Conservation (phyloP, 2,797 vertebrate species). For the Argya squamiceps region DNA sequence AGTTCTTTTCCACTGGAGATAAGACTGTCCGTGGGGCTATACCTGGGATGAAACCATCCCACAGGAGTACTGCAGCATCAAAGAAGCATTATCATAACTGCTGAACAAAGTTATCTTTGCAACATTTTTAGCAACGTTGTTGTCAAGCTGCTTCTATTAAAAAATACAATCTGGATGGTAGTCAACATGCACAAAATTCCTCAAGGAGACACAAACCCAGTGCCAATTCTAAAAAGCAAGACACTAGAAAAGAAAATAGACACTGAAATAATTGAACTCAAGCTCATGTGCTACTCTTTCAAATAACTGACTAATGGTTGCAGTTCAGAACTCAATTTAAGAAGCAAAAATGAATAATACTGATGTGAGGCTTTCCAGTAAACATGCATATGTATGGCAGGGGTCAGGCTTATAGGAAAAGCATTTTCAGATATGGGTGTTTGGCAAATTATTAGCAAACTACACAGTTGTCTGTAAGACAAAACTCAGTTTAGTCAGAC, state of each 20-base stretch:
- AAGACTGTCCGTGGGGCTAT: background rate
- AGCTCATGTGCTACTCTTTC: background rate
- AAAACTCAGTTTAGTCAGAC: background rate
- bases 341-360: background rate
- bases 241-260: background rate
- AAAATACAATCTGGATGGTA: background rate
- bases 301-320: background rate
- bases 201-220: background rate
- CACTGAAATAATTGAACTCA: background rate
- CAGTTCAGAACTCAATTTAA: background rate
- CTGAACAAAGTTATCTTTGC: background rate
- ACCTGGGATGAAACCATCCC: background rate
- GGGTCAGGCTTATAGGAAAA: background rate
- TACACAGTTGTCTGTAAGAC: background rate
- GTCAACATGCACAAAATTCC: background rate
- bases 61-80: background rate
- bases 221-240: background rate
- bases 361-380: background rate
- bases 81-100: background rate
- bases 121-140: background rate
- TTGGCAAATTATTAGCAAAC: background rate
- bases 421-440: background rate
- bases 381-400: background rate
- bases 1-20: background rate
- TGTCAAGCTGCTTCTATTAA: background rate